These are phyloP conservation scores for Shinisaurus crocodilurus DNA, from an alignment of 2,113 vertebrate species.

Conservation along the genomic window DNA sequence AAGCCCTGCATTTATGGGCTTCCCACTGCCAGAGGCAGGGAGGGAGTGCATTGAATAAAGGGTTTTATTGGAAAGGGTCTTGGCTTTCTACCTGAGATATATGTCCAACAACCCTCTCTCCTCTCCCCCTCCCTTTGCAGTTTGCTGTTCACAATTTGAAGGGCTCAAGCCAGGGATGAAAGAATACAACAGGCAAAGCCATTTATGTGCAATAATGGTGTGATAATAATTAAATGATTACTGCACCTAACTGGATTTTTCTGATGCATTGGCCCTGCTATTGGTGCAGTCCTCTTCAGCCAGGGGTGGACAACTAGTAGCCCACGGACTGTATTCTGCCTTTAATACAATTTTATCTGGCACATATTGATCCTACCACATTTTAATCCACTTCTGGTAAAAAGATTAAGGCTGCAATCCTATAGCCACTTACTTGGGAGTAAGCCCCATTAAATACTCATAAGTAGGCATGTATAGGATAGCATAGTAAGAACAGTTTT, in stretches of 20 bases:
- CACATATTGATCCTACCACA: too few species aligned
- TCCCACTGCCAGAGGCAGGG: neutral
- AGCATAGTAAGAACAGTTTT: too few species aligned
- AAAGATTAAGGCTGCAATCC: neutral
- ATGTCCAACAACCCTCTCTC: neutral
- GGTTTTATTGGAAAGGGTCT: slow-evolving; percentile 18
- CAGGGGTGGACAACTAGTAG: neutral
- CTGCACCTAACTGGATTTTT: neutral
- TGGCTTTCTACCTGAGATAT: neutral
- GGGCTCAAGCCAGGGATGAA: neutral
- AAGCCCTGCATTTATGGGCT: slow-evolving; percentile 33
- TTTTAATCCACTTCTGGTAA: neutral
- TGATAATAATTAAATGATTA: neutral
- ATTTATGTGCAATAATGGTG: neutral
- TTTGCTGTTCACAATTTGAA: neutral
- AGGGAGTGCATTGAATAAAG: neutral
- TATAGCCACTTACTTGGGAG: too few species aligned
- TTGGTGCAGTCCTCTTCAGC: neutral
- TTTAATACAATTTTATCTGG: neutral
- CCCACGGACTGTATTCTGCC: neutral
- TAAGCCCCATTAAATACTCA: too few species aligned
- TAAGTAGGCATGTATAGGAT: too few species aligned
- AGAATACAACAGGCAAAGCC: neutral
- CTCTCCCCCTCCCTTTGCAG: neutral
- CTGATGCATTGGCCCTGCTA: neutral